Conservation (phyloP, 2,797 vertebrate genomes). For the Sebastes umbrosus region DNA sequence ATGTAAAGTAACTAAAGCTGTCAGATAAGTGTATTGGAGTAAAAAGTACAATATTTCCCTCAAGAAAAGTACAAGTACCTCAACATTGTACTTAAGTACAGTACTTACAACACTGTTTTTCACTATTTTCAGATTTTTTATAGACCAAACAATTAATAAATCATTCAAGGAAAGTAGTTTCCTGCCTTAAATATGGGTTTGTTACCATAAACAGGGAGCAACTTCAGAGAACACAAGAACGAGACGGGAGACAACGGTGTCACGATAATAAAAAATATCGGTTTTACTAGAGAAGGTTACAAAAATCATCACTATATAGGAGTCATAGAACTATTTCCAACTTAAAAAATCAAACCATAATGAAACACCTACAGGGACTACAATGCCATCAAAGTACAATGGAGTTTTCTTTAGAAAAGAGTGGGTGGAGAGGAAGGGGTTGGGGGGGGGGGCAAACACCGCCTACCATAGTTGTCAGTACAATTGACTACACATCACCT, state of each 20-base stretch:
- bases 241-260: slow-evolving; percentile 88
- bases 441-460: slow-evolving; percentile 80
- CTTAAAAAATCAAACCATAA: slow-evolving; percentile 82
- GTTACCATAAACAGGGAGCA: not conserved
- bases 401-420: slow-evolving; percentile 80
- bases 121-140: not conserved
- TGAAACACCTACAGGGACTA: slow-evolving; percentile 85
- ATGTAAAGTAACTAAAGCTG: no score
- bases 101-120: not conserved
- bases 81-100: no score
- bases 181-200: not conserved
- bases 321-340: slow-evolving; percentile 84
- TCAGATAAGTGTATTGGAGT: no score
- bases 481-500: slow-evolving; percentile 97
- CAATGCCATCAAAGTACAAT: slow-evolving; percentile 86
- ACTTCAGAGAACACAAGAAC: slow-evolving; percentile 55
- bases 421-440: slow-evolving; percentile 31
- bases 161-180: not conserved
- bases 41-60: no score
- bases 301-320: slow-evolving; percentile 92
- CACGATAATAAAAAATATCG: slow-evolving; percentile 99
- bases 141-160: not conserved
- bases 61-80: no score
- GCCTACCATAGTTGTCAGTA: slow-evolving; percentile 90
- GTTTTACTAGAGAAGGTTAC: slow-evolving; percentile 99